Evolutionary conservation across 2,888 invertebrate species (phyloP).

Genomic region (Rapana venosa): DNA sequence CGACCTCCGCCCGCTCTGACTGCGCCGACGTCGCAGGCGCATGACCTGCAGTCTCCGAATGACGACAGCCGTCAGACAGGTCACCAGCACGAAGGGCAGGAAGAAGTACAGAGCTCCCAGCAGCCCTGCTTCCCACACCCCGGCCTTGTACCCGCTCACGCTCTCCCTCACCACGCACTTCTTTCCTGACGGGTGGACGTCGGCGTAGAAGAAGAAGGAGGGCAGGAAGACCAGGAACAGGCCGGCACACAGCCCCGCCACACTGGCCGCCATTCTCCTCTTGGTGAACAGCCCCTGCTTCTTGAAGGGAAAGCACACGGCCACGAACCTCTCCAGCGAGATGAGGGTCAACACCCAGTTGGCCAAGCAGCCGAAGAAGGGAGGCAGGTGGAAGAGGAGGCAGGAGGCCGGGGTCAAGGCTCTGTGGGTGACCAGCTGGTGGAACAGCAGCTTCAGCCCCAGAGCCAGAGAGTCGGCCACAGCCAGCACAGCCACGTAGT

Average conservation of each 20-base stretch:
- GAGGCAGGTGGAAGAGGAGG: neutral
- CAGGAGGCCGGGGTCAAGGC: neutral
- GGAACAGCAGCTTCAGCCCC: conserved; percentile 40
- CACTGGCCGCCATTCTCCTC: conserved; percentile 18
- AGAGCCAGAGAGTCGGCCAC: conserved; percentile 45
- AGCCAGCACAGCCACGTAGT: conserved; percentile 49
- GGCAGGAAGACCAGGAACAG: conserved; percentile 45
- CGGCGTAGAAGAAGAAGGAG: neutral
- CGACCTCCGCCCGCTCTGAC: neutral
- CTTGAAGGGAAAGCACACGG: conserved; percentile 64
- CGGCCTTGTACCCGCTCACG: neutral
- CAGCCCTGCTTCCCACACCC: neutral
- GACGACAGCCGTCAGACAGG: conserved; percentile 42
- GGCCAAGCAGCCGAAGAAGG: conserved; percentile 37
- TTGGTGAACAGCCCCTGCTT: conserved; percentile 41
- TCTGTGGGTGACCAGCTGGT: conserved; percentile 36
- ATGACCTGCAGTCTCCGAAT: conserved; percentile 32
- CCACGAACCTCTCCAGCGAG: conserved; percentile 51
- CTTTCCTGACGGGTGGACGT: neutral
- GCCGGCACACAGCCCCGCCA: neutral
- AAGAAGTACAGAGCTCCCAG: neutral
- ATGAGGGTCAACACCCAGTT: conserved; percentile 52
- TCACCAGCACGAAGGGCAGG: conserved; percentile 8
- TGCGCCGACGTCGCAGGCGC: neutral
- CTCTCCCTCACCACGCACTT: neutral